Percentiles rank a stretch among this genome's conserved stretches.
These are phyloP conservation scores for Mormyrus lacerda DNA, from an alignment of 2,113 vertebrate species.

Conservation along the genomic window DNA sequence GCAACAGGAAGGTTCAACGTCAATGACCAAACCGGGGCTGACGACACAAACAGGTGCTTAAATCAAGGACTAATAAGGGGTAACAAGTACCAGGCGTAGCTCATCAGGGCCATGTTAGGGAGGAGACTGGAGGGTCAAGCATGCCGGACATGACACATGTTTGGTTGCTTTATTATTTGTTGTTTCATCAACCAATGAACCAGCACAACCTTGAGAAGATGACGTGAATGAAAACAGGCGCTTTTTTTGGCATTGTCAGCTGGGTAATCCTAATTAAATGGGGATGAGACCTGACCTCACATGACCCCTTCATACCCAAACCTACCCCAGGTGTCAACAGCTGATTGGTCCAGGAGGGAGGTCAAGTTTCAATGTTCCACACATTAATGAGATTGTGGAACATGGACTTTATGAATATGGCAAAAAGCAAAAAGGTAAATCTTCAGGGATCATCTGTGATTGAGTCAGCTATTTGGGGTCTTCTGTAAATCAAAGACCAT, in stretches of 20 bases:
- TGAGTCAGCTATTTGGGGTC: background rate
- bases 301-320: background rate
- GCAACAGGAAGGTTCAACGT: too few relatives aligned
- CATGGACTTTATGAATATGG: background rate
- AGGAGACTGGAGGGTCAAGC: background rate
- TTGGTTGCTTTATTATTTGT: background rate
- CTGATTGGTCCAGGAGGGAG: background rate
- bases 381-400: background rate
- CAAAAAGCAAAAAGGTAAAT: background rate
- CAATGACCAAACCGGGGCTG: too few relatives aligned
- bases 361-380: background rate
- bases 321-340: background rate
- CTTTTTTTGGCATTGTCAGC: background rate
- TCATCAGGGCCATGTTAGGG: too few relatives aligned
- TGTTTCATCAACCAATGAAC: background rate
- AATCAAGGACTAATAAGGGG: too few relatives aligned
- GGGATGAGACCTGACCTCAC: background rate
- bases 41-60: too few relatives aligned
- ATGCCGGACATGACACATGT: background rate
- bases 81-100: too few relatives aligned
- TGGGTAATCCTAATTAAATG: background rate
- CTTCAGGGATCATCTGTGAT: background rate
- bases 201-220: background rate
- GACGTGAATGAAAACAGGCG: background rate
- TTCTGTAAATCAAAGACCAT: background rate